Evolutionary conservation across 92 coral and sea anemone species (phyloP).

Genomic region (Chrysogorgia sp.): DNA sequence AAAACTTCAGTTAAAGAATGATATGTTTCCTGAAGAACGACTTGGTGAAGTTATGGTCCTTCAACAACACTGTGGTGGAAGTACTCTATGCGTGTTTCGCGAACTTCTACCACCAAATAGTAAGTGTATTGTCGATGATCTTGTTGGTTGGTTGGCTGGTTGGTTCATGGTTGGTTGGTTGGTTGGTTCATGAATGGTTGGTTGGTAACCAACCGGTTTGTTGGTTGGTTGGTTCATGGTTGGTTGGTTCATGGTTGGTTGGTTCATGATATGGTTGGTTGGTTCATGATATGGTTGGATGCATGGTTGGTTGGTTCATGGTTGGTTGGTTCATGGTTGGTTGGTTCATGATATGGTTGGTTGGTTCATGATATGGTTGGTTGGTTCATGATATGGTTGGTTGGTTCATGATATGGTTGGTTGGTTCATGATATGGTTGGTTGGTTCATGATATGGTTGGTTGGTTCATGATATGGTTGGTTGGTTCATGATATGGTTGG

Average conservation of each 20-base stretch:
- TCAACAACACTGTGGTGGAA: conserved; percentile 98
- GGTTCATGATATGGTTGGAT: too few species aligned
- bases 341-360: background rate
- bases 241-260: background rate
- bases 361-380: background rate
- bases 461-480: too few species aligned
- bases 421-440: too few species aligned
- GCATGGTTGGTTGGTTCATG: background rate
- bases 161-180: too few species aligned
- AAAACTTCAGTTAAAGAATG: conserved; percentile 81
- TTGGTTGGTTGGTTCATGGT: background rate
- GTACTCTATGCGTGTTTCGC: conserved; percentile 93
- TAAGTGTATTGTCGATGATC: conserved; percentile 45
- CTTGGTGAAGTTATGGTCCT: conserved; percentile 93
- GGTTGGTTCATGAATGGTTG: too few species aligned
- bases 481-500: too few species aligned
- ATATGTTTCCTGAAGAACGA: conserved; percentile 92
- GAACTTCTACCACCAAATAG: conserved; percentile 97
- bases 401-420: too few species aligned
- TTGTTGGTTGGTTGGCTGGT: too few species aligned
- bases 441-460: too few species aligned
- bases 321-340: background rate
- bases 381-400: background rate
- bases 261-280: too few species aligned
- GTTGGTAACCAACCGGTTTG: too few species aligned